Base-by-base conservation (phyloP, 2,888 invertebrate species). In the Zonitis immaculata region DNA sequence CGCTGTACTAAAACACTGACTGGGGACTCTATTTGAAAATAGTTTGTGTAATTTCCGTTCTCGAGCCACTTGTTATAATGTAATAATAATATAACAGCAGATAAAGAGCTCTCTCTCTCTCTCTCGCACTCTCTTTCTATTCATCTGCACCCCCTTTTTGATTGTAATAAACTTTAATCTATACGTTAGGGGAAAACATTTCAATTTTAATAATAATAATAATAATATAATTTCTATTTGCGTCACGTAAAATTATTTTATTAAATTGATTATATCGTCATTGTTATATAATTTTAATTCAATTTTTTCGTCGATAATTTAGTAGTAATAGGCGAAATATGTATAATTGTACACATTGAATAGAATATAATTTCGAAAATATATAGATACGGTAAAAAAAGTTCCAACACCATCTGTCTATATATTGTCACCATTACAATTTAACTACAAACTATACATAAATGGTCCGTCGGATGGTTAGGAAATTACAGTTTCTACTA, bases 401-500 rank as follows among this genome's bases (percentile, higher is more conserved):
- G 51, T 49, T 52, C 51, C 45, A 50, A 49, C 56, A 51, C 54
- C 51, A 54, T 42, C 25, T 47, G 35, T 39, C 39, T 20, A 9
- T 20, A n/a, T n/a, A 39, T 39, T 39, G 39, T 39, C 39, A 39
- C 39, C 39, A 39, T 39, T 39, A 39, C 39, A 39, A 39, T 39
- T 39, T 39, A 48, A 68, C 68, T 69, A 62, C 68, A 67, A 62
- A 70, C 70, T 72, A 69, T 67, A n/a, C n/a, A n/a, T n/a, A 68
- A 69, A 68, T 70, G 68, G 62, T 63, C 67, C 62, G 60, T 61
- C 66, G 64, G 70, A 72, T 72, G 71, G 71, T 39, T 81, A 83
- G 83, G 84, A 84, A 84, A 84, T 84, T 84, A 84, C 83, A 79
- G 82, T 81, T 39, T 81, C 83, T 82, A 82, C 84, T 84, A 84